These are phyloP conservation scores for Tenthredo mesomela DNA, from an alignment of 2,888 invertebrate species.

Conservation along the genomic window DNA sequence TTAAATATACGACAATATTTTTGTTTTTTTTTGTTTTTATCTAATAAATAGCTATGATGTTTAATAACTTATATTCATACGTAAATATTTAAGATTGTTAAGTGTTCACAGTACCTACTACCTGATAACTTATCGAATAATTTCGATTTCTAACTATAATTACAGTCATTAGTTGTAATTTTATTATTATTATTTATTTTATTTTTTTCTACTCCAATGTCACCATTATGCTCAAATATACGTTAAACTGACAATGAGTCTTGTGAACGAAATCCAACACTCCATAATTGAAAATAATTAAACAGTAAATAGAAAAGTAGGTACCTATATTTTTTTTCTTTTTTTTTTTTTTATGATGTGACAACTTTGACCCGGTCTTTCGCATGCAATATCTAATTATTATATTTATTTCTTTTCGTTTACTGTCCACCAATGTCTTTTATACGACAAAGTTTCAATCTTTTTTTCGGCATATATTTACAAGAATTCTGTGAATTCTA, in stretches of 20 bases:
- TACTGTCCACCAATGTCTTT: neutral
- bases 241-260: conserved; percentile 11
- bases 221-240: conserved; percentile 17
- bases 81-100: conserved; percentile 26
- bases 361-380: conserved; percentile 26
- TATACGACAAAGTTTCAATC: neutral
- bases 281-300: neutral
- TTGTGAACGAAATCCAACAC: neutral
- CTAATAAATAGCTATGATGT: conserved; percentile 42
- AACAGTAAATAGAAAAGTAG: conserved; percentile 37
- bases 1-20: conserved; percentile 22
- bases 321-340: neutral
- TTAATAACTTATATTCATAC: conserved; percentile 41
- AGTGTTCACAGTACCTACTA: conserved; percentile 39
- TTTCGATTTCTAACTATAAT: conserved; percentile 27
- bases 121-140: conserved; percentile 37
- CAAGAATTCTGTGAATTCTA: conserved; percentile 25
- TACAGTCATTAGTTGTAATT: conserved; percentile 40
- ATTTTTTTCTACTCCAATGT: conserved; percentile 17
- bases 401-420: neutral
- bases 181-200: neutral
- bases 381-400: conserved; percentile 6
- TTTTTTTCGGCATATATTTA: conserved; percentile 37
- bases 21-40: too few species aligned
- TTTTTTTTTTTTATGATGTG: neutral